Evolutionary conservation across 2,888 invertebrate species (phyloP).

Genomic region (Cataglyphis altisquamis): DNA sequence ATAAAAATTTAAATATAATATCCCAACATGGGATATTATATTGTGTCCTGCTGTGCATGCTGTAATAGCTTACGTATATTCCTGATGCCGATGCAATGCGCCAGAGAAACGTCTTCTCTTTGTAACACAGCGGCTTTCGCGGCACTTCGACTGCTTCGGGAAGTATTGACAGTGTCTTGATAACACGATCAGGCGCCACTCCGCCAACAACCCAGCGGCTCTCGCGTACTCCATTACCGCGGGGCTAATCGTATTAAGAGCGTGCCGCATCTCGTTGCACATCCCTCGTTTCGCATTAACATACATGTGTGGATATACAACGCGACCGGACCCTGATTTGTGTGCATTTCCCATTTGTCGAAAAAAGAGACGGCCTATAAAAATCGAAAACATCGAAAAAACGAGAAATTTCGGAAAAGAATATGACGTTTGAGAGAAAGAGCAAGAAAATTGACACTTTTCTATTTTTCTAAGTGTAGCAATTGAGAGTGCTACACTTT

Average conservation of each 20-base stretch:
- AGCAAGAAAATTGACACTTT: neutral
- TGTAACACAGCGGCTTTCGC: conserved; percentile 58
- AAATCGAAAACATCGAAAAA: neutral
- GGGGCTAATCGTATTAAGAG: conserved; percentile 79
- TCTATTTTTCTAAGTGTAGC: neutral
- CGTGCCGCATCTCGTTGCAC: conserved; percentile 69
- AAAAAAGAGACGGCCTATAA: neutral
- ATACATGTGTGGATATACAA: conserved; percentile 56
- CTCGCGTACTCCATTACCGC: conserved; percentile 80
- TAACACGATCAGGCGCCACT: conserved; percentile 79
- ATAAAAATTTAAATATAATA: neutral
- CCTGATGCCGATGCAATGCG: neutral
- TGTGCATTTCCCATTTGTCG: neutral
- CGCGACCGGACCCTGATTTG: conserved; percentile 18
- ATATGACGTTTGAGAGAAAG: neutral
- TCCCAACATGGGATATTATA: too few relatives aligned
- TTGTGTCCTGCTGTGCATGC: neutral
- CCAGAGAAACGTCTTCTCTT: conserved; percentile 54
- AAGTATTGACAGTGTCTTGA: conserved; percentile 77
- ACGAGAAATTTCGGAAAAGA: neutral
- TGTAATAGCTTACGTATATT: neutral
- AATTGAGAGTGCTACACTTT: neutral
- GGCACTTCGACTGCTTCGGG: conserved; percentile 62
- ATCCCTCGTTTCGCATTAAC: conserved; percentile 61
- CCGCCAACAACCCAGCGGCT: conserved; percentile 63